Conservation (phyloP, 1,140 invertebrate species). For the Planococcus citri region DNA sequence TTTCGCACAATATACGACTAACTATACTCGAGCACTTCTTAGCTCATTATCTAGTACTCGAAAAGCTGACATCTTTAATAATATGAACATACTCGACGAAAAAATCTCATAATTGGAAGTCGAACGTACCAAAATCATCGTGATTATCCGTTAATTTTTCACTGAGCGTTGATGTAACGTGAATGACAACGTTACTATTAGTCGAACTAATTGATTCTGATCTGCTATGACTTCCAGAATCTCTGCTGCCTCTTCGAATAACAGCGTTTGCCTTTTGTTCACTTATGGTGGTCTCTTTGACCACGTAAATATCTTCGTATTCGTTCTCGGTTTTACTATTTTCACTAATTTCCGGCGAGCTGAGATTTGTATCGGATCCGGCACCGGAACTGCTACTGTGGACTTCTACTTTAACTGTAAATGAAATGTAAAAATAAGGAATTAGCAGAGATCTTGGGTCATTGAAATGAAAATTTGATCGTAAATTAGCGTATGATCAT, state of each 20-base stretch:
- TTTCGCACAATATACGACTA: too few relatives aligned
- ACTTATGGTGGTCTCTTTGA: slow-evolving; percentile 36
- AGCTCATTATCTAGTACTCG: too few relatives aligned
- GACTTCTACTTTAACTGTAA: slow-evolving; percentile 49
- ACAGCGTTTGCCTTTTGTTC: slow-evolving; percentile 10
- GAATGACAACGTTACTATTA: slow-evolving; percentile 34
- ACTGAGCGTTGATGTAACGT: slow-evolving; percentile 13
- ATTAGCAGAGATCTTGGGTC: too few relatives aligned
- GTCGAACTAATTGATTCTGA: slow-evolving; percentile 44
- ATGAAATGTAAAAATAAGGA: too few relatives aligned
- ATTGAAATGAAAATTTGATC: too few relatives aligned
- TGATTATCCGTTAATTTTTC: not conserved
- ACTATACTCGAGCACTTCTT: too few relatives aligned
- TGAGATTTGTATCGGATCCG: slow-evolving; percentile 45
- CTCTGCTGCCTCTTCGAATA: slow-evolving; percentile 31
- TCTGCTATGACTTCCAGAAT: slow-evolving; percentile 54
- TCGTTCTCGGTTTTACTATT: slow-evolving; percentile 41
- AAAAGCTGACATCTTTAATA: too few relatives aligned
- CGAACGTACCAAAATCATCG: not conserved
- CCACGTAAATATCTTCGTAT: slow-evolving; percentile 59
- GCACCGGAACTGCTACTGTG: slow-evolving; percentile 43
- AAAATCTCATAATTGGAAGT: too few relatives aligned
- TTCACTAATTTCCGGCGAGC: slow-evolving; percentile 36
- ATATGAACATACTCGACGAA: too few relatives aligned
- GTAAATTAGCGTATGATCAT: too few relatives aligned